These are phyloP conservation scores for Vireo griseus DNA, from an alignment of 2,797 vertebrate species.

Conservation along the genomic window DNA sequence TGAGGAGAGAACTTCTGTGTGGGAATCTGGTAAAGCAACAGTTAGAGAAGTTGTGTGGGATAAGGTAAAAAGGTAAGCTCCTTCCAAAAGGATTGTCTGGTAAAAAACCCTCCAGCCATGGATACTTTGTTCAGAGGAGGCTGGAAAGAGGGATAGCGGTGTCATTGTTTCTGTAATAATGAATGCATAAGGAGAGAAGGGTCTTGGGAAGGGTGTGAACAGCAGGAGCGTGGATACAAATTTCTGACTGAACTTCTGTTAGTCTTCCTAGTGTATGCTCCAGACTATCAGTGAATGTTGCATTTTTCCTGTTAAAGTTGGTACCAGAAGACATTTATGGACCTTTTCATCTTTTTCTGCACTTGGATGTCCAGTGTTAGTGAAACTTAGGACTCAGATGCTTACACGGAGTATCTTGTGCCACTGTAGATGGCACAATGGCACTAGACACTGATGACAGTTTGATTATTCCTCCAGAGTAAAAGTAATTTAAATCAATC, in stretches of 20 bases:
- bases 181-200: neutral
- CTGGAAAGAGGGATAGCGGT: neutral
- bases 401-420: neutral
- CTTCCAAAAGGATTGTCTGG: neutral
- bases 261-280: neutral
- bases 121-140: neutral
- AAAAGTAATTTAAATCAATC: neutral
- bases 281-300: neutral
- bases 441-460: neutral
- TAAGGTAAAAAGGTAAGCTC: neutral
- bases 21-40: neutral
- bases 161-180: neutral
- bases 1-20: neutral
- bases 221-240: neutral
- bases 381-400: neutral
- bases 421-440: neutral
- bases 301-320: neutral
- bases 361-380: neutral
- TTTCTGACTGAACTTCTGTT: neutral
- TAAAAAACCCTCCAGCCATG: rapidly evolving
- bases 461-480: neutral
- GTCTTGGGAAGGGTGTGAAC: neutral
- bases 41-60: neutral
- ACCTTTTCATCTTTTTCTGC: neutral
- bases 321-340: neutral